Conservation (phyloP, 2,888 invertebrate genomes). For the Dusona sp. region DNA sequence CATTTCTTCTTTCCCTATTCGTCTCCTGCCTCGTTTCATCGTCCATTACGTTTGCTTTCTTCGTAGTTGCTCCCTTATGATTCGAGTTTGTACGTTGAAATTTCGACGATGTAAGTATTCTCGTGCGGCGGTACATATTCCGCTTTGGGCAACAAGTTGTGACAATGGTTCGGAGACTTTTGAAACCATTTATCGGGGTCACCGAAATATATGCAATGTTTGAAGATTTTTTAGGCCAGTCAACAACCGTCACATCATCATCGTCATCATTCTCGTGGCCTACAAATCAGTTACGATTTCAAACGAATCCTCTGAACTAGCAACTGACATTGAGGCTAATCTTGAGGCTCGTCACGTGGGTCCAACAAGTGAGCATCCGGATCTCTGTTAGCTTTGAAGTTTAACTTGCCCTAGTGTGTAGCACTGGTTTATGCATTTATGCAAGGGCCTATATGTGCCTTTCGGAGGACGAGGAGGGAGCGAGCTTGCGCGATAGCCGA, state of each 20-base stretch:
- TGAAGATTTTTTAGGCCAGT: constrained; percentile 19
- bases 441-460: constrained; percentile 45
- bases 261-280: neutral
- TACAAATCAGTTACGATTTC: constrained; percentile 17
- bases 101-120: neutral
- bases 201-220: constrained; percentile 9
- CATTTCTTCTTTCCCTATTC: neutral
- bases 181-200: constrained; percentile 22
- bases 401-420: constrained; percentile 43
- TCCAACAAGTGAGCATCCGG: constrained; percentile 68
- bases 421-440: constrained; percentile 63
- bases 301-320: constrained; percentile 34
- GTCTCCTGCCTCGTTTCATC: neutral
- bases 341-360: constrained; percentile 51
- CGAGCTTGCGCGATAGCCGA: constrained; percentile 57
- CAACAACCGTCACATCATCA: neutral
- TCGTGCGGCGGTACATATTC: neutral
- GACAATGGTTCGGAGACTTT: neutral
- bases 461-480: constrained; percentile 25
- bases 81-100: neutral
- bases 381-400: constrained; percentile 57
- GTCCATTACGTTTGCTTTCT: neutral
- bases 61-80: neutral
- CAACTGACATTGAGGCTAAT: constrained; percentile 64
- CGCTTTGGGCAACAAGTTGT: constrained; percentile 7